Evolutionary conservation across 2,888 invertebrate genomes (phyloP).

Genomic region (Chaetogeoica ovagalla): DNA sequence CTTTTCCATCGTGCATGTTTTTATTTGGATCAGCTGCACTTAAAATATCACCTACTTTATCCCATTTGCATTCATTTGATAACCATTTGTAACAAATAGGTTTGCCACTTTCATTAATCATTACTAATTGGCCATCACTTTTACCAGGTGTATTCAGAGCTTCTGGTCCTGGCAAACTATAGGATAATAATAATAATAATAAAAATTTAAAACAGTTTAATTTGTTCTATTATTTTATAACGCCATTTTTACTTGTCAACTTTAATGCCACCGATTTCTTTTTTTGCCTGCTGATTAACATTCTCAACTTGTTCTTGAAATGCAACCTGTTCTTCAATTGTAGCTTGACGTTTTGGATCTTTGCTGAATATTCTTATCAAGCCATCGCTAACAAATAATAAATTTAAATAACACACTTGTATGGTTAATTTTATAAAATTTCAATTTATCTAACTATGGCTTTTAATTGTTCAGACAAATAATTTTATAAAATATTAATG

Average conservation of each 20-base stretch:
- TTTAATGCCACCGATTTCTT: conserved; percentile 83
- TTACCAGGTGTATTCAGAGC: conserved; percentile 76
- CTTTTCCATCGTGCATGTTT: conserved; percentile 73
- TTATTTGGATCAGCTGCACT: conserved; percentile 63
- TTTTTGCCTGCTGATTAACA: conserved; percentile 66
- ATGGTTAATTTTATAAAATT: neutral
- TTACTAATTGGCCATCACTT: conserved; percentile 80
- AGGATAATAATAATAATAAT: conserved; percentile 18
- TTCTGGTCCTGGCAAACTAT: conserved; percentile 79
- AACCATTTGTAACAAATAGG: conserved; percentile 83
- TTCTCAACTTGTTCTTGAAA: conserved; percentile 76
- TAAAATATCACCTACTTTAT: conserved; percentile 85
- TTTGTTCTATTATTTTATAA: neutral
- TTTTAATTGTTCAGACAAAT: no score
- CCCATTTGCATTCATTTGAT: conserved; percentile 71
- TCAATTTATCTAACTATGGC: no score
- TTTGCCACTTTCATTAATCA: conserved; percentile 74
- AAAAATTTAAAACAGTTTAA: conserved; percentile 5
- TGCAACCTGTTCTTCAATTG: conserved; percentile 65
- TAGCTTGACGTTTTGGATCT: conserved; percentile 72
- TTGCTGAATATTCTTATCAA: conserved; percentile 82
- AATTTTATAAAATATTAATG: no score
- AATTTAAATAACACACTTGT: conserved; percentile 54
- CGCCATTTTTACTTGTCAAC: conserved; percentile 71
- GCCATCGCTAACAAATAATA: conserved; percentile 73